These are phyloP conservation scores for Leptodactylus fallax DNA, from an alignment of 2,797 vertebrate species.

Conservation along the genomic window DNA sequence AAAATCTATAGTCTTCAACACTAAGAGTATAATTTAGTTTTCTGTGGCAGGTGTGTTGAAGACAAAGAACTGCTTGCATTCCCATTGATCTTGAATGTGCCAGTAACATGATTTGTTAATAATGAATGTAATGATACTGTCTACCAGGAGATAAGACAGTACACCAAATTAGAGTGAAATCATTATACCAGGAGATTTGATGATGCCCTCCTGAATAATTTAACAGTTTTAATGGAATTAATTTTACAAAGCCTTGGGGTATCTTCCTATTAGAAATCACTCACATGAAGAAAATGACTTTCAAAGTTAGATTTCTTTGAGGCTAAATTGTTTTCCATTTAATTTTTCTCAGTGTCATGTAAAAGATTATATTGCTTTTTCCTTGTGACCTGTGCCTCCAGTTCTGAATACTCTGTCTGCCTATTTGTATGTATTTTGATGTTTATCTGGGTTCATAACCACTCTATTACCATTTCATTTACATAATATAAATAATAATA, in stretches of 20 bases:
- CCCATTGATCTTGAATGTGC: slow-evolving; percentile 33
- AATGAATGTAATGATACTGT: slow-evolving; percentile 54
- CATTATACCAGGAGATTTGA: slow-evolving; percentile 39
- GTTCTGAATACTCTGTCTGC: neutral
- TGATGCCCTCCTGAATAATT: slow-evolving; percentile 56
- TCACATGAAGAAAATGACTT: slow-evolving; percentile 47
- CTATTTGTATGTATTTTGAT: neutral
- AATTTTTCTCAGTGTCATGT: slow-evolving; percentile 17
- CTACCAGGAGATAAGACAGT: slow-evolving; percentile 55
- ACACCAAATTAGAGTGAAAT: slow-evolving; percentile 45
- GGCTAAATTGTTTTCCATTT: slow-evolving; percentile 21
- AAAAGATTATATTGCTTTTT: neutral
- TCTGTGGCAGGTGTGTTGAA: neutral
- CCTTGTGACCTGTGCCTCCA: neutral
- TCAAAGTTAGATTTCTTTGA: slow-evolving; percentile 26
- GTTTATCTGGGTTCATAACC: neutral
- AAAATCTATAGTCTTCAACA: neutral
- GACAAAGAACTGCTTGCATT: slow-evolving; percentile 33
- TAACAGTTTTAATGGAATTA: slow-evolving; percentile 58
- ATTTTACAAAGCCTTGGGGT: slow-evolving; percentile 59
- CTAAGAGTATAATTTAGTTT: neutral
- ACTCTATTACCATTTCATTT: neutral
- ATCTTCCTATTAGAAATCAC: slow-evolving; percentile 50
- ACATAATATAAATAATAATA: neutral
- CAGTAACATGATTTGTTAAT: slow-evolving; percentile 49